phyloP scores from a whole-genome alignment of 2,888 invertebrate genomes.

The Phengaris arion region DNA sequence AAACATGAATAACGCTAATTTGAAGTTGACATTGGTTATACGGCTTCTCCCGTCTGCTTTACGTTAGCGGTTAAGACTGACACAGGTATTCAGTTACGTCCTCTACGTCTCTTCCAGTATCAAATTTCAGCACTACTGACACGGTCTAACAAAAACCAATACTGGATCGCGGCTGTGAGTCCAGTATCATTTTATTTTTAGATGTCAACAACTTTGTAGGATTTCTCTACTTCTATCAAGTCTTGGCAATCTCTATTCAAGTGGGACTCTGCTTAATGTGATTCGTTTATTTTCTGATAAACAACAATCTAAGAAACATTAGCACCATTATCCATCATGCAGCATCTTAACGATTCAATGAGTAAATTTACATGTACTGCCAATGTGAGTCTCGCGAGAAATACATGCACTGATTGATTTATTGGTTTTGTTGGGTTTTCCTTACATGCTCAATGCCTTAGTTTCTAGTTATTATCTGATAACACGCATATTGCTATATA shows the following conservation, averaged over 20 bases:
- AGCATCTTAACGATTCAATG: constrained; percentile 14
- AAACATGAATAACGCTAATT: constrained; percentile 3
- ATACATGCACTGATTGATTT: constrained; percentile 13
- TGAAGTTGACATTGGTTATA: constrained; percentile 19
- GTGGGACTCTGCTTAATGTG: not conserved
- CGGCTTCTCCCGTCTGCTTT: constrained; percentile 12
- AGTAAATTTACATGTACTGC: constrained; percentile 3
- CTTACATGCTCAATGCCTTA: constrained; percentile 4
- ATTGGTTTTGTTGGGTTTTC: not conserved
- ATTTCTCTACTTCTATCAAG: not conserved
- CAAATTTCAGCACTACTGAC: constrained; percentile 16
- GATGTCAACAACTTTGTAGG: not conserved
- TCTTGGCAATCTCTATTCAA: not conserved
- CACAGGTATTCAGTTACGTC: constrained; percentile 17
- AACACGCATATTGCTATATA: not conserved
- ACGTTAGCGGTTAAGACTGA: too few species aligned
- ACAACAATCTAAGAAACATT: not conserved
- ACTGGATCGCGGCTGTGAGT: not conserved
- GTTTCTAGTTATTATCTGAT: not conserved
- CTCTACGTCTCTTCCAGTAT: constrained; percentile 3
- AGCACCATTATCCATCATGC: not conserved
- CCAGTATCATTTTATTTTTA: not conserved
- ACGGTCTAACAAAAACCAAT: constrained; percentile 7
- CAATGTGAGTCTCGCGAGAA: not conserved
- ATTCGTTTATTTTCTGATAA: not conserved